Conservation (phyloP, 2,113 vertebrate species). For the Syngnathoides biaculeatus region DNA sequence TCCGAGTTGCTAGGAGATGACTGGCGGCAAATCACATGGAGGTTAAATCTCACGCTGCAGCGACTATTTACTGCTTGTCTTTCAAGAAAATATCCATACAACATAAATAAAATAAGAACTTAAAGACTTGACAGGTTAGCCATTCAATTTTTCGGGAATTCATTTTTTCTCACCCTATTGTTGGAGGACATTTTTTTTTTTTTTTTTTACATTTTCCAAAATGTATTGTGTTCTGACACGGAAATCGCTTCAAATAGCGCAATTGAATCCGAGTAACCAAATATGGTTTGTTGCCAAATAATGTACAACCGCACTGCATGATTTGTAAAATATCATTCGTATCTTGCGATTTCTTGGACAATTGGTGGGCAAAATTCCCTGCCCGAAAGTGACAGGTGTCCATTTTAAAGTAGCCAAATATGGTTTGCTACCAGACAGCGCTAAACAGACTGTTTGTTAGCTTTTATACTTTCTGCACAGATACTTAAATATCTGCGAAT, state of each 20-base stretch:
- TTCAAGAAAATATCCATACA: conserved; percentile 1
- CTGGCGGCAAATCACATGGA: conserved; percentile 20
- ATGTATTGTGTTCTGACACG: neutral
- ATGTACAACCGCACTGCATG: neutral
- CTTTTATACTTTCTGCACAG: conserved; percentile 73
- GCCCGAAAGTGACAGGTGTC: neutral
- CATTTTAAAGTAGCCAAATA: neutral
- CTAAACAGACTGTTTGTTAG: conserved; percentile 18
- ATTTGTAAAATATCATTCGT: neutral
- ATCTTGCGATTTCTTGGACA: neutral
- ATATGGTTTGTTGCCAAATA: neutral
- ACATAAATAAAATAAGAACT: neutral
- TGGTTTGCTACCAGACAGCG: neutral
- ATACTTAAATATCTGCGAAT: conserved; percentile 58
- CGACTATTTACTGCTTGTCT: conserved; percentile 21
- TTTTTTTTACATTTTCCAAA: neutral
- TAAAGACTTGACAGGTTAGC: neutral
- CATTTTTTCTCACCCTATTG: neutral
- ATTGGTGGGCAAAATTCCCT: neutral
- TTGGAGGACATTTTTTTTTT: neutral
- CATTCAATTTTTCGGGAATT: neutral
- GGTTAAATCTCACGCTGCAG: conserved; percentile 34
- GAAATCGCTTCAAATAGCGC: too few species aligned
- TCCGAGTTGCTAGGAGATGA: conserved; percentile 52
- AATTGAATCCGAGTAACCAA: neutral